Evolutionary conservation across 2,888 invertebrate species (phyloP).

Genomic region (Neoitamus cyanurus): DNA sequence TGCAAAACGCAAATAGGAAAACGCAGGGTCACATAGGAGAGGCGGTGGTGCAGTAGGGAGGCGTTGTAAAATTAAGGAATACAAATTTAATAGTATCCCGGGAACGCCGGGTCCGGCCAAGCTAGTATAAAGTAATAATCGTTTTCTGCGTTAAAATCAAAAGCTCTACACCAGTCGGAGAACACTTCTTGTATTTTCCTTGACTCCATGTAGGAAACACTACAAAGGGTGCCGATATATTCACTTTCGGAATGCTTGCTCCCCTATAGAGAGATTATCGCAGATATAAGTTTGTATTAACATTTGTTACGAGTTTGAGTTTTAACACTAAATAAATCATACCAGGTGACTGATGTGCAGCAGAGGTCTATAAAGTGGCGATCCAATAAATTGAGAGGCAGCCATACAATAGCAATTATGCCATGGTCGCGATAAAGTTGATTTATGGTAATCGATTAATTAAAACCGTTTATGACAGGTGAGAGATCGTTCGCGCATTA

Average conservation of each 20-base stretch:
- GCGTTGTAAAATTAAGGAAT: too few relatives aligned
- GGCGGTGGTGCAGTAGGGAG: too few relatives aligned
- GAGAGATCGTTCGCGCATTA: conserved; percentile 12
- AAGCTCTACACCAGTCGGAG: too few relatives aligned
- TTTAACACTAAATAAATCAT: conserved; percentile 1
- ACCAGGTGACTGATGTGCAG: neutral
- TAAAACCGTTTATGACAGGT: conserved; percentile 32
- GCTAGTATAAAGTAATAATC: too few relatives aligned
- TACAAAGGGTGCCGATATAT: too few relatives aligned
- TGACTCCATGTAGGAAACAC: too few relatives aligned
- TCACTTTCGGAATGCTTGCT: neutral
- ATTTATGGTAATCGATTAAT: conserved; percentile 33
- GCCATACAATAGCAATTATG: neutral
- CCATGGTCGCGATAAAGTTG: conserved; percentile 1
- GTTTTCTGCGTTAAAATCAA: too few relatives aligned
- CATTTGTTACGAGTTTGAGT: neutral
- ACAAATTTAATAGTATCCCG: too few relatives aligned
- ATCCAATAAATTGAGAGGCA: neutral
- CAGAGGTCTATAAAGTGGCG: neutral
- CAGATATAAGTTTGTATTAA: neutral
- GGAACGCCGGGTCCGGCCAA: too few relatives aligned
- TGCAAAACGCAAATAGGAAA: too few relatives aligned
- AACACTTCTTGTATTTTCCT: too few relatives aligned
- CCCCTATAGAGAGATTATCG: neutral
- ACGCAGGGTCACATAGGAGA: too few relatives aligned